Evolutionary conservation across 2,888 invertebrate species (phyloP), one percentile per base, ranked within the genome.

Genomic region (Coenonympha arcania): DNA sequence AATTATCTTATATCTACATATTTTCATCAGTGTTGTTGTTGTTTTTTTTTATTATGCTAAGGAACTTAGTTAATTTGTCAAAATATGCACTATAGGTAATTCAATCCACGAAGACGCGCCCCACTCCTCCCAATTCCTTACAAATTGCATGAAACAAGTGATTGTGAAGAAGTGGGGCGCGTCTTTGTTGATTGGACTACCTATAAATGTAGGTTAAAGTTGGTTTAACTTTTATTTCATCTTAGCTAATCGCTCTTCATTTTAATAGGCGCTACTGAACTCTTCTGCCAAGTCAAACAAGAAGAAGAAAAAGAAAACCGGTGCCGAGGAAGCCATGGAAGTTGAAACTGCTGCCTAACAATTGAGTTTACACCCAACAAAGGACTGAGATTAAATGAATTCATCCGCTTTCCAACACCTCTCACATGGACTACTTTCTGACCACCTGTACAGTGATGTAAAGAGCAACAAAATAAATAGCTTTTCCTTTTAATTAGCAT

Each of bases 231-330:
- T 8, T 6, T 15, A 15, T 31, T 2, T 31, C 11, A 31, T 31
- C 6, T n/a, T n/a, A n/a, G n/a, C n/a, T 13, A 15, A 31, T 15
- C 15, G 13, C 6, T 13, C 8, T 31, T 15, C 8, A 52, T 15
- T 31, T 15, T 15, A 52, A 41, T 71, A 93, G 92, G 85, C 90
- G 54, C 87, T 95, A 56, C 86, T 95, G 64, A 91, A 91, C 71
- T 90, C 92, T 54, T 92, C 93, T 11, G 92, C 94, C 55, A 95
- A 95, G 79, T 88, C 94, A 18, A 94, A 92, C 64, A 96, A 95
- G 85, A 95, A 95, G 91, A 95, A 95, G 90, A 95, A 95, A 92
- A 94, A 93, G 91, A 91, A 92, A 58, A 90, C 90, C 60, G 90
- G 89, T 56, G 83, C 87, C 45, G 82, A 87, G 59, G 87, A 88